Evolutionary conservation across 2,888 invertebrate species (phyloP).

Genomic region (Agelastica alni): DNA sequence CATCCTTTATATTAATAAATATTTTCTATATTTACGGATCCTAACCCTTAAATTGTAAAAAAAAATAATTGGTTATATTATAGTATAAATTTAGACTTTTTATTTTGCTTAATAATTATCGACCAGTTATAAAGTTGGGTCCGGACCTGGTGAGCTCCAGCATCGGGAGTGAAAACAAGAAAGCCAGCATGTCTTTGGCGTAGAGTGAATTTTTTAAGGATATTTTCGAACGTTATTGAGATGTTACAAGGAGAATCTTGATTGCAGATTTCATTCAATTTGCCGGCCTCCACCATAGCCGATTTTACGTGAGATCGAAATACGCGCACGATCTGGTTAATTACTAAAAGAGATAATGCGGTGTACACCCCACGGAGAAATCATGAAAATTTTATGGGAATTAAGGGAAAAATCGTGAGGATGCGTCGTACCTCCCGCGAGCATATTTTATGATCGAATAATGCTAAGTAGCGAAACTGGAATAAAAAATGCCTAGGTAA

Average conservation of each 20-base stretch:
- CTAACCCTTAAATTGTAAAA: no score
- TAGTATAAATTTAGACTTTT: no score
- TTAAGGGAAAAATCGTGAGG: constrained; percentile 46
- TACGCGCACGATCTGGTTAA: constrained; percentile 52
- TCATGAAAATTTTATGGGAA: constrained; percentile 48
- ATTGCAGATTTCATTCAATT: constrained; percentile 48
- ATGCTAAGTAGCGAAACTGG: no score
- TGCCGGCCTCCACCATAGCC: constrained; percentile 47
- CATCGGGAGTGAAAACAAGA: constrained; percentile 37
- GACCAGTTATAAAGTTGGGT: no score
- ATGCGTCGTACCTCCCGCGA: constrained; percentile 10
- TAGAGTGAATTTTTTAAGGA: constrained; percentile 34
- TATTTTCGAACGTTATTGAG: constrained; percentile 44
- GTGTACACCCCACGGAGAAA: constrained; percentile 41
- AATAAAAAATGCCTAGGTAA: no score
- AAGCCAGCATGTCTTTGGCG: constrained; percentile 38
- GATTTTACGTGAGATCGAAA: constrained; percentile 49
- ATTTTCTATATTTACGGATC: no score
- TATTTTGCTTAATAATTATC: no score
- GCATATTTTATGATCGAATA: background rate
- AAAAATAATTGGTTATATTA: no score
- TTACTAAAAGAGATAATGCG: constrained; percentile 47
- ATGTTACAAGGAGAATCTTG: constrained; percentile 48
- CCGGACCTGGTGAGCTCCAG: constrained; percentile 9
- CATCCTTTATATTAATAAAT: no score